phyloP scores from a whole-genome alignment of 2,888 invertebrate genomes.

The Entomobrya multifasciata region DNA sequence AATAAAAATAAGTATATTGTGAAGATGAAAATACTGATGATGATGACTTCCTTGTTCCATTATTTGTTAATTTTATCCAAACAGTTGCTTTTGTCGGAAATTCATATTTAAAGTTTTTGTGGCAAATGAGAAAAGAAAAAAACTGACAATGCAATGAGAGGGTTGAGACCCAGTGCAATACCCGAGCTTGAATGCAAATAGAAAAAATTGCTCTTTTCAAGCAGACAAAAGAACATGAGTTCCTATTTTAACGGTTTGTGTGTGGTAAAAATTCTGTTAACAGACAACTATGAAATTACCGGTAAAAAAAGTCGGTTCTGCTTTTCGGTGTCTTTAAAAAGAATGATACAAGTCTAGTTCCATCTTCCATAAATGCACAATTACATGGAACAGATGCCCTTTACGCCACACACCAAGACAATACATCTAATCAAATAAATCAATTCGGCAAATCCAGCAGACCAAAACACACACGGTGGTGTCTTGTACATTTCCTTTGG shows the following conservation, averaged over 20 bases:
- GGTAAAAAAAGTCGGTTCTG: conserved; percentile 40
- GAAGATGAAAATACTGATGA: conserved; percentile 4
- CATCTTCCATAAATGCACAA: neutral
- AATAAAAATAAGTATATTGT: conserved; percentile 10
- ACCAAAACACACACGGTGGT: neutral
- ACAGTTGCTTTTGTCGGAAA: conserved; percentile 48
- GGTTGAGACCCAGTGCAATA: neutral
- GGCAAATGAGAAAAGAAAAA: neutral
- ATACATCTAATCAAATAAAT: neutral
- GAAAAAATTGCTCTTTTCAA: neutral
- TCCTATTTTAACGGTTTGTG: conserved; percentile 5
- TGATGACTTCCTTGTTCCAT: conserved; percentile 69
- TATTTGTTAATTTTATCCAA: conserved; percentile 43
- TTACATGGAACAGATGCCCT: conserved; percentile 4
- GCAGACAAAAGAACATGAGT: neutral
- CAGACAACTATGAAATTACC: conserved; percentile 53
- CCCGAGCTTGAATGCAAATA: neutral
- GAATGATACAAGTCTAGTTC: neutral
- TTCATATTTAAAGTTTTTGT: conserved; percentile 28
- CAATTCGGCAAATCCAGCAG: neutral
- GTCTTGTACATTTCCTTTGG: neutral
- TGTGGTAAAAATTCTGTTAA: conserved; percentile 10
- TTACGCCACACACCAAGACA: conserved; percentile 50
- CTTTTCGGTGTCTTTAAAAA: conserved; percentile 3
- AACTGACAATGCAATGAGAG: neutral